Base-by-base conservation (phyloP, 2,797 vertebrate genomes). In the Hybognathus amarus region DNA sequence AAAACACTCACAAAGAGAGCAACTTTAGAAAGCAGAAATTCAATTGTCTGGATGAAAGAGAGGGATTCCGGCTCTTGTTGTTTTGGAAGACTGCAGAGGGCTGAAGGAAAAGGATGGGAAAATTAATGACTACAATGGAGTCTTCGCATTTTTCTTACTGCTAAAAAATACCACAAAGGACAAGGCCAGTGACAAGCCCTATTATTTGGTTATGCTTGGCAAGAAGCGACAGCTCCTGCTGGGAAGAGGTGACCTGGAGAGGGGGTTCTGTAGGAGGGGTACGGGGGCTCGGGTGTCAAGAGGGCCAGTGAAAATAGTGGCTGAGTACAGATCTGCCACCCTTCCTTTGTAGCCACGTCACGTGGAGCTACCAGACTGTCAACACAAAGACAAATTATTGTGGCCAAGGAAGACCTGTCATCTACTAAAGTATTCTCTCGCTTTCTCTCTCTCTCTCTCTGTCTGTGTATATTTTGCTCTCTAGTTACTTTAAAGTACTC, bases 101-200 rank as follows among this genome's bases (percentile, higher is more conserved):
- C 95, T 94, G 90, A 69, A 90, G 90, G 92, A 95, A 96, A 96
- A 97, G 96, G 96, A 97, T 97, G 96, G 96, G 95, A 96, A 97
- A 98, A 97, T 96, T 97, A 97, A 97, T 96, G 96, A 97, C 96
- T 96, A 97, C 96, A 96, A 97, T 97, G 93, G 95, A 96, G 95
- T 97, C 96, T 96, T 97, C 96, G 95, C 96, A 96, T 96, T 97
- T 97, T 97, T 97, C 94, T 95, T 93, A 92, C 90, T 90, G 85
- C 94, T 94, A 95, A 96, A 96, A 94, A 95, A 96, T 94, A 93
- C 94, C 94, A 97, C 96, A 96, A 96, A 96, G 97, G 97, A 97
- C 96, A 97, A 97, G 96, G 95, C 95, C 95, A 95, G 96, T 98
- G 98, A 99, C 97, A 98, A 97, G 96, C 96, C 97, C 96, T 96